Conservation (phyloP, 2,888 invertebrate species). For the Drosophila longiperda region DNA sequence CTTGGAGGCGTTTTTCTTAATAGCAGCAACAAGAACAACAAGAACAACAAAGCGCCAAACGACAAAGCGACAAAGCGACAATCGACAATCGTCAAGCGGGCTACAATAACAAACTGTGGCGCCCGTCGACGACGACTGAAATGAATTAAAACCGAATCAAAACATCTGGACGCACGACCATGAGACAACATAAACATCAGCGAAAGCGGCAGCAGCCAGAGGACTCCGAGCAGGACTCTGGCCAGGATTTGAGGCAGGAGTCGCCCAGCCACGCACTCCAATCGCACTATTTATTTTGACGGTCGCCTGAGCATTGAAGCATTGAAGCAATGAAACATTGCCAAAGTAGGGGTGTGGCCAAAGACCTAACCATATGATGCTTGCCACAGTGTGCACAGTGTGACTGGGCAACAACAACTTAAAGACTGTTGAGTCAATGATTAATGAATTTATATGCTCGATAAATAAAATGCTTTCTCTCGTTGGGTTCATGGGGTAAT, state of each 20-base stretch:
- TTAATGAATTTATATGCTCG: conserved; percentile 32
- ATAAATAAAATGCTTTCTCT: background rate
- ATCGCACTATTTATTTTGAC: conserved; percentile 49
- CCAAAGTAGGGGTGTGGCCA: background rate
- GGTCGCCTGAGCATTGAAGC: conserved; percentile 19
- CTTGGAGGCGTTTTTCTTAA: conserved; percentile 82
- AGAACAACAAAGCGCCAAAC: conserved; percentile 28
- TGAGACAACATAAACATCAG: conserved; percentile 69
- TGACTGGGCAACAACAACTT: conserved; percentile 21
- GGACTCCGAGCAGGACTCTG: conserved; percentile 1
- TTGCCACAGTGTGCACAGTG: conserved; percentile 39
- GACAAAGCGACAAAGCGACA: conserved; percentile 33
- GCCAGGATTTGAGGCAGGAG: background rate
- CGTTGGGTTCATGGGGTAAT: background rate
- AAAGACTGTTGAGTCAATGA: conserved; percentile 49
- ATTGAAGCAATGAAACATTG: background rate
- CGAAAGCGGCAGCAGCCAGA: conserved; percentile 4
- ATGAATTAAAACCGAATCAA: conserved; percentile 83
- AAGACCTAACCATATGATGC: conserved; percentile 26
- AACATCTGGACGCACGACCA: conserved; percentile 82
- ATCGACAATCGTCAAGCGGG: conserved; percentile 13
- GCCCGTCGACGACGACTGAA: conserved; percentile 69
- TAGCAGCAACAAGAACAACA: conserved; percentile 63
- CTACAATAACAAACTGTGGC: conserved; percentile 69
- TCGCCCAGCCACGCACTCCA: conserved; percentile 3